phyloP scores from a whole-genome alignment of 2,113 vertebrate genomes.

The Cygnus buccinator region DNA sequence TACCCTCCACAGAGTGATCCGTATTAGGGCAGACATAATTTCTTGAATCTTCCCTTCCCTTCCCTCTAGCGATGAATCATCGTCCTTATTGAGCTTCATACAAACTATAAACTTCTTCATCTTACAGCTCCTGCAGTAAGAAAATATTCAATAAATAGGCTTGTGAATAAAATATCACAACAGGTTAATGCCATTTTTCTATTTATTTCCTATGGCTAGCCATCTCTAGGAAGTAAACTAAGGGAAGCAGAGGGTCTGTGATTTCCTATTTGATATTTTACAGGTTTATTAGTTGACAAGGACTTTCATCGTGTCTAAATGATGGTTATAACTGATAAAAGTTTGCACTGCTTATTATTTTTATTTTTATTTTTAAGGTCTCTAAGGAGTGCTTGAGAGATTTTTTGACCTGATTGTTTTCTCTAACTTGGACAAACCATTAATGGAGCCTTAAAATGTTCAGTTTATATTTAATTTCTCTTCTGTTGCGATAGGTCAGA shows the following conservation, averaged over 20 bases:
- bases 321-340: not conserved
- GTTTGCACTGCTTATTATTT: not conserved
- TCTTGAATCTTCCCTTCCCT: not conserved
- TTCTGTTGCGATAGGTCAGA: not conserved
- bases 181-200: not conserved
- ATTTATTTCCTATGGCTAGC: not conserved
- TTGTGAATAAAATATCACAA: slow-evolving; percentile 18
- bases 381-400: not conserved
- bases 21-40: not conserved
- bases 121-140: slow-evolving; percentile 33
- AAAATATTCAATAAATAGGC: slow-evolving; percentile 35
- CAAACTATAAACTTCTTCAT: slow-evolving; percentile 1
- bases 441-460: not conserved
- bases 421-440: not conserved
- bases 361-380: not conserved
- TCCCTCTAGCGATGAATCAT: slow-evolving; percentile 18
- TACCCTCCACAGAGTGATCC: not conserved
- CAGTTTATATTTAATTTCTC: not conserved
- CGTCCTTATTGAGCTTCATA: slow-evolving; percentile 22
- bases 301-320: not conserved
- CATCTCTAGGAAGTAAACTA: not conserved
- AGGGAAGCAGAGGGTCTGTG: not conserved
- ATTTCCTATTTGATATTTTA: not conserved
- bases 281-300: not conserved
- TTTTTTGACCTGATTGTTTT: slow-evolving; percentile 1